Evolutionary conservation across 2,888 invertebrate genomes (phyloP).

Genomic region (Drosophila cracens): DNA sequence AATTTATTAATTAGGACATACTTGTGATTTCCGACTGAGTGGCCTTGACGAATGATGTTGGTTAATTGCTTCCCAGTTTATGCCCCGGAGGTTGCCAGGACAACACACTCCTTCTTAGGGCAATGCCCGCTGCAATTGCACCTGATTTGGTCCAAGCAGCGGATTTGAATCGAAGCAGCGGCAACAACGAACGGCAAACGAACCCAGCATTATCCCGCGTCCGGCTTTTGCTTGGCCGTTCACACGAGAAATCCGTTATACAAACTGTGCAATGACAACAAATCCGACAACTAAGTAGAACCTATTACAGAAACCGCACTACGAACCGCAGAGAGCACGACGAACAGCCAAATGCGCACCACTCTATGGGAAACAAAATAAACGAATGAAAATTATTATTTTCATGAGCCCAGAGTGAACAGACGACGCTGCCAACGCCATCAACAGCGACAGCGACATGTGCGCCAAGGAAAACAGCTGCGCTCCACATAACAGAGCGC

Average conservation of each 20-base stretch:
- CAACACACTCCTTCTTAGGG: conserved; percentile 52
- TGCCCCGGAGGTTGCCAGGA: conserved; percentile 46
- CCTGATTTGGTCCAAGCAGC: conserved; percentile 16
- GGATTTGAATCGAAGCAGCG: conserved; percentile 11
- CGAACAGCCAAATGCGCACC: conserved; percentile 30
- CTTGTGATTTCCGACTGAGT: conserved; percentile 38
- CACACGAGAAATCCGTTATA: conserved; percentile 55
- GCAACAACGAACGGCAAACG: conserved; percentile 17
- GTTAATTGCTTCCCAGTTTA: not conserved
- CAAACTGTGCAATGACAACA: conserved; percentile 35
- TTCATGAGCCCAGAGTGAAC: conserved; percentile 28
- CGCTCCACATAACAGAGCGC: conserved; percentile 39
- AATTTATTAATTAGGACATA: conserved; percentile 39
- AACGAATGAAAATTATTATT: conserved; percentile 69
- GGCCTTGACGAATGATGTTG: conserved; percentile 3
- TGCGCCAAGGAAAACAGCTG: conserved; percentile 67
- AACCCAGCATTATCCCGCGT: conserved; percentile 45
- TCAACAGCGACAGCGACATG: conserved; percentile 45
- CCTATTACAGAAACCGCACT: conserved; percentile 21
- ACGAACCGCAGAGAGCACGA: conserved; percentile 6
- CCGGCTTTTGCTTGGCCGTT: conserved; percentile 42
- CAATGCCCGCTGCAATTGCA: conserved; percentile 48
- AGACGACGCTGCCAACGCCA: conserved; percentile 12
- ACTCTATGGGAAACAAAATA: conserved; percentile 53
- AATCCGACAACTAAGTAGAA: conserved; percentile 6